Conservation (phyloP, 1,140 invertebrate species). For the Chrysopa pallens region DNA sequence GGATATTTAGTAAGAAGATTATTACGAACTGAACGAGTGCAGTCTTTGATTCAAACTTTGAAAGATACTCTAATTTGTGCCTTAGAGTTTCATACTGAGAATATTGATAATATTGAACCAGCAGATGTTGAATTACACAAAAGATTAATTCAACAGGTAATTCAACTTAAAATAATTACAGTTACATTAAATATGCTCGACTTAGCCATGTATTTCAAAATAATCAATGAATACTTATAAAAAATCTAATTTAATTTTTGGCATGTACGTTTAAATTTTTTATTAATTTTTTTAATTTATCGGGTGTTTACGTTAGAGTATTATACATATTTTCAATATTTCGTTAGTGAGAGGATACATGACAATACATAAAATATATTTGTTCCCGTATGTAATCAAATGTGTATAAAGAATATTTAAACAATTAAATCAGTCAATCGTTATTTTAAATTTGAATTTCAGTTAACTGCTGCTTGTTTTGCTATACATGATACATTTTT, state of each 20-base stretch:
- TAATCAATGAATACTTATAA: no score
- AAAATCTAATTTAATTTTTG: constrained; percentile 1
- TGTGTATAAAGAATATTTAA: no score
- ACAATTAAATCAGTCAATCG: neutral
- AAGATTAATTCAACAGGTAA: constrained; percentile 40
- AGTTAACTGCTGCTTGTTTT: constrained; percentile 43
- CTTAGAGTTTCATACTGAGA: constrained; percentile 50
- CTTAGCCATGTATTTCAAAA: no score
- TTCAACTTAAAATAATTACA: neutral
- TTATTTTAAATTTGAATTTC: neutral
- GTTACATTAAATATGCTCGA: no score
- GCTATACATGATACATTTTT: constrained; percentile 41
- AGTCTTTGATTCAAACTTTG: constrained; percentile 63
- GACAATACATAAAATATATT: neutral
- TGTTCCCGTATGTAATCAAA: neutral
- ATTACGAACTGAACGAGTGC: constrained; percentile 60
- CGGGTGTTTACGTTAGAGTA: no score
- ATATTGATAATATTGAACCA: constrained; percentile 28
- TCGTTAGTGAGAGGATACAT: neutral
- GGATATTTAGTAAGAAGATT: constrained; percentile 65
- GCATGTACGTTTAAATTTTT: no score
- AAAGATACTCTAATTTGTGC: constrained; percentile 56
- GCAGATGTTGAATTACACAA: constrained; percentile 42
- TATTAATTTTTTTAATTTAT: no score
- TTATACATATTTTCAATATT: neutral